phyloP scores from a whole-genome alignment of 1,140 invertebrate species.

The Leguminivora glycinivorella region DNA sequence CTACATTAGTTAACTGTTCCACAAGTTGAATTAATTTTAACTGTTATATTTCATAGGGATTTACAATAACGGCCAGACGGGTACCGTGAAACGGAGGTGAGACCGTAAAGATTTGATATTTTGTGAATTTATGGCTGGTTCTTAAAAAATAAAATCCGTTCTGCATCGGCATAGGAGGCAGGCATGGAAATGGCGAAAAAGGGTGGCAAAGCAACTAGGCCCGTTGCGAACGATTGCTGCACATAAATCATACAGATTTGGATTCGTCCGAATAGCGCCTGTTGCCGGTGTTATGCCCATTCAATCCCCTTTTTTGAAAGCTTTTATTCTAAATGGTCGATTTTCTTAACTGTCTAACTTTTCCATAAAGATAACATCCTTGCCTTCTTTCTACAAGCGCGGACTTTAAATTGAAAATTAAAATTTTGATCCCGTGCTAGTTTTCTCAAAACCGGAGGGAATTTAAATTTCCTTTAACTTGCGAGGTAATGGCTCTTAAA shows the following conservation, averaged over 20 bases:
- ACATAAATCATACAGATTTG: conserved; percentile 59
- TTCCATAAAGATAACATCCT: conserved; percentile 3
- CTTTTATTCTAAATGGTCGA: conserved; percentile 37
- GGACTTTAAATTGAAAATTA: conserved; percentile 29
- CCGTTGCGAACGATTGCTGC: conserved; percentile 42
- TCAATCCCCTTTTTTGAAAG: conserved; percentile 40
- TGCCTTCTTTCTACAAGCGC: conserved; percentile 12
- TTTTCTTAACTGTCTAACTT: conserved; percentile 32
- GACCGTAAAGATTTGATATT: conserved; percentile 16
- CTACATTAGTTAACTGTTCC: conserved; percentile 26
- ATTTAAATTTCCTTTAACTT: conserved; percentile 27
- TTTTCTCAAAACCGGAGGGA: conserved; percentile 26
- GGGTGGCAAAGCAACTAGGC: conserved; percentile 8
- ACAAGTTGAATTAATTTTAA: conserved; percentile 25
- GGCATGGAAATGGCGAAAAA: conserved; percentile 16
- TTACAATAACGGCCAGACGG: neutral
- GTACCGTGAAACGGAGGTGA: conserved; percentile 1
- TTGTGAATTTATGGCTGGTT: conserved; percentile 7
- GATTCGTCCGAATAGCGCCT: conserved; percentile 43
- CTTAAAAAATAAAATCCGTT: neutral
- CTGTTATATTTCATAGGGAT: conserved; percentile 7
- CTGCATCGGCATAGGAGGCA: neutral
- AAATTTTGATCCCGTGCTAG: conserved; percentile 28
- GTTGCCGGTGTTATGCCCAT: conserved; percentile 50
- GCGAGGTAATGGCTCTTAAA: conserved; percentile 28